Conservation (phyloP, 2,113 vertebrate genomes). For the Mugil cephalus region DNA sequence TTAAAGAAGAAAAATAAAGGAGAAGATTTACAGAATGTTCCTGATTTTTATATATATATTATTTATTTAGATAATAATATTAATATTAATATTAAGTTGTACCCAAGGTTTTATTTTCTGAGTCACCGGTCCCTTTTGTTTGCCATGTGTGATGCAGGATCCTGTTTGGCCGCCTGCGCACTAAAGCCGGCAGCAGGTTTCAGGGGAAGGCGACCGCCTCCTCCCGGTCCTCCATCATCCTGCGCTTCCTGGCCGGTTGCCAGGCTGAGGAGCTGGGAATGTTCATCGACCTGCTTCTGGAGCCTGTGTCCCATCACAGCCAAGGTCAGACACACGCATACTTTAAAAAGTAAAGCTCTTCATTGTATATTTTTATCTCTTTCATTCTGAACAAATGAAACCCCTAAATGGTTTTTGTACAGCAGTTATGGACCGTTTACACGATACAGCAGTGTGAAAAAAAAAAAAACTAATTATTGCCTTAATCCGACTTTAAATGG, state of each 20-base stretch:
- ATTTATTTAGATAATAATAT: no score
- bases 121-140: background rate
- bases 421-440: no score
- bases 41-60: no score
- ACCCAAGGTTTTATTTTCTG: background rate
- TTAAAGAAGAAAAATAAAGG: no score
- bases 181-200: constrained; percentile 93
- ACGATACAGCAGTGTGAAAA: no score
- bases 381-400: no score
- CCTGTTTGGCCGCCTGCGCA: constrained; percentile 94
- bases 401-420: no score
- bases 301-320: constrained; percentile 90
- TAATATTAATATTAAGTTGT: background rate
- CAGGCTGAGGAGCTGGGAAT: constrained; percentile 90
- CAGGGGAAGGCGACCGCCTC: constrained; percentile 89
- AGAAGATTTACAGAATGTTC: no score
- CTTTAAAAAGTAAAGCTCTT: no score
- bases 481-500: no score
- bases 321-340: constrained; percentile 85
- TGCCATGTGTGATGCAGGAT: constrained; percentile 81
- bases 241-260: constrained; percentile 93
- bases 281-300: constrained; percentile 93
- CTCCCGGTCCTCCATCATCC: constrained; percentile 91
- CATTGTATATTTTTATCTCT: no score
- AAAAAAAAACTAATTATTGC: no score